These are phyloP conservation scores for Rhamphomyia laevipes DNA, from an alignment of 2,888 invertebrate genomes.

Conservation along the genomic window DNA sequence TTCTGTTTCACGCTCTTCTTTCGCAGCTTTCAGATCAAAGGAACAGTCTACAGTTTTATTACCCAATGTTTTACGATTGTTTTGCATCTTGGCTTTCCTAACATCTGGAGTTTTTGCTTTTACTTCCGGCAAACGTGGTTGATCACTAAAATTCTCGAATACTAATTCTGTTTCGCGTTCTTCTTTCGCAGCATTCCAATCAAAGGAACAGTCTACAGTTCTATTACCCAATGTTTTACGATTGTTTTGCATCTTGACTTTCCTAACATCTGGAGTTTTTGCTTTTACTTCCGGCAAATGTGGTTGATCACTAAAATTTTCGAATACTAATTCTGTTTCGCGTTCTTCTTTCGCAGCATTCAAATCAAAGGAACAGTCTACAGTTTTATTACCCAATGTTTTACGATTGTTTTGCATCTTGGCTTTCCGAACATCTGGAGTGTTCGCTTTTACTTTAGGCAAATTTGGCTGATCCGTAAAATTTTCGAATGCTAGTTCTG, in stretches of 20 bases:
- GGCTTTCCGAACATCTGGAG: constrained; percentile 3
- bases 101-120: constrained; percentile 4
- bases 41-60: neutral
- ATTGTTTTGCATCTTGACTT: neutral
- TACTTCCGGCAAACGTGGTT: neutral
- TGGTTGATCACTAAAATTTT: constrained; percentile 10
- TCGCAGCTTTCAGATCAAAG: constrained; percentile 6
- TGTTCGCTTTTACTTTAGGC: neutral
- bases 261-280: constrained; percentile 5
- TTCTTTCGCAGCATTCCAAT: constrained; percentile 5
- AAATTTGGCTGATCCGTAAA: constrained; percentile 8
- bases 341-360: constrained; percentile 6
- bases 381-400: constrained; percentile 4
- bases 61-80: constrained; percentile 5
- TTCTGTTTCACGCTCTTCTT: constrained; percentile 4
- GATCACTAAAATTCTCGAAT: constrained; percentile 7
- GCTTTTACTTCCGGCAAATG: neutral
- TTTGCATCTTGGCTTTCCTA: neutral
- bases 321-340: constrained; percentile 6
- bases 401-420: neutral
- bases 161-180: constrained; percentile 7
- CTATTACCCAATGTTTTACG: constrained; percentile 6
- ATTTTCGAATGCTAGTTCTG: constrained; percentile 8
- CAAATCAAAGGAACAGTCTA: neutral
- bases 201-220: neutral